These are phyloP conservation scores for Remorina albescens DNA, from an alignment of 2,797 vertebrate species.

Conservation along the genomic window DNA sequence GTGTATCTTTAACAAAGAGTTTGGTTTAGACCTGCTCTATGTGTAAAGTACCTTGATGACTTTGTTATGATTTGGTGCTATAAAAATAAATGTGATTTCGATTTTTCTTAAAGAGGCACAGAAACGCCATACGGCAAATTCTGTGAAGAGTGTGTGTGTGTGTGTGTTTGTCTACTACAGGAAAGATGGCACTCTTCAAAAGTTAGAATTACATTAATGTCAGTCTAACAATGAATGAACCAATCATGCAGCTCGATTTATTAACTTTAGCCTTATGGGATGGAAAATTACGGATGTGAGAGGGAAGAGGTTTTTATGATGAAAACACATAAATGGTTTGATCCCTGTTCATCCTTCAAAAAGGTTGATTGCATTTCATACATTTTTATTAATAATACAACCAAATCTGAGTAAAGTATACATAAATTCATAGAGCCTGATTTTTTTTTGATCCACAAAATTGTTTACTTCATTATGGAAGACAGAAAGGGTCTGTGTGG, in stretches of 20 bases:
- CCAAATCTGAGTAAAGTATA: background rate
- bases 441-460: no score
- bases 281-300: slow-evolving; percentile 47
- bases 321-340: slow-evolving; percentile 27
- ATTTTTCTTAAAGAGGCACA: no score
- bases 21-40: no score
- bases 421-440: background rate
- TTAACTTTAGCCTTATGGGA: slow-evolving; percentile 51
- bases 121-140: slow-evolving; percentile 63
- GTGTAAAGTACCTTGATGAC: no score
- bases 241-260: slow-evolving; percentile 57
- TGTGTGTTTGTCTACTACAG: slow-evolving; percentile 31
- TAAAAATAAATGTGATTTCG: no score
- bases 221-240: slow-evolving; percentile 64
- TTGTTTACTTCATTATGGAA: no score
- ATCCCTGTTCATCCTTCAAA: slow-evolving; percentile 49
- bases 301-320: slow-evolving; percentile 38
- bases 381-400: slow-evolving; percentile 2
- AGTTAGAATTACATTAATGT: slow-evolving; percentile 58
- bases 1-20: no score
- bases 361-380: slow-evolving; percentile 26
- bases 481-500: no score
- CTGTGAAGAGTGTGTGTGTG: slow-evolving; percentile 28
- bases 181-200: slow-evolving; percentile 46
- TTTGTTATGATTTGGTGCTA: no score